Evolutionary conservation across 1,140 invertebrate species (phyloP).

Genomic region (Trichomalopsis sarcophagae): DNA sequence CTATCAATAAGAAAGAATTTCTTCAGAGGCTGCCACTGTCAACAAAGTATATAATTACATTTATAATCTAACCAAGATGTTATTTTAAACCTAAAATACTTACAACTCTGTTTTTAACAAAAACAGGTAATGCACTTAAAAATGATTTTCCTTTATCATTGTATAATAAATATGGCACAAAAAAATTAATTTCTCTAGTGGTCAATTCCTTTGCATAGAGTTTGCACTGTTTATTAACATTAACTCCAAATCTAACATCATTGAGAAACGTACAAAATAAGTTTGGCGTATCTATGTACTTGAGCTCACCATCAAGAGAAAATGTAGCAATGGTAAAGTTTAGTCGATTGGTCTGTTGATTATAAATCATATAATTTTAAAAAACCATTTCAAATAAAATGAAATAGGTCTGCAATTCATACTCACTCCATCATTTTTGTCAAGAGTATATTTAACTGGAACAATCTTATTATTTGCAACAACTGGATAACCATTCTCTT

Average conservation of each 20-base stretch:
- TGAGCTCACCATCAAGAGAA: constrained; percentile 66
- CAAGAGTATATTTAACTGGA: constrained; percentile 75
- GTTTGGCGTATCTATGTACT: constrained; percentile 70
- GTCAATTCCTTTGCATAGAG: constrained; percentile 76
- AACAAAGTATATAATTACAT: constrained; percentile 47
- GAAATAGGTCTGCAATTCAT: constrained; percentile 23
- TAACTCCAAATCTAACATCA: constrained; percentile 76
- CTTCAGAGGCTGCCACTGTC: constrained; percentile 79
- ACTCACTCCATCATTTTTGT: constrained; percentile 68
- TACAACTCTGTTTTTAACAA: constrained; percentile 65
- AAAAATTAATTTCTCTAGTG: constrained; percentile 75
- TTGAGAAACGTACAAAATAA: constrained; percentile 73
- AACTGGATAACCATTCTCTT: constrained; percentile 70
- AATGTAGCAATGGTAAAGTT: constrained; percentile 72
- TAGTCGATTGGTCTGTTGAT: constrained; percentile 70
- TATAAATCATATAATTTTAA: constrained; percentile 43
- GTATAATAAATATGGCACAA: constrained; percentile 77
- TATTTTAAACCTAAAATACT: constrained; percentile 37
- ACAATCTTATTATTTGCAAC: constrained; percentile 75
- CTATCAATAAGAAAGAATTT: constrained; percentile 83
- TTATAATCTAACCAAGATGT: constrained; percentile 22
- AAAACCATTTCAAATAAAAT: constrained; percentile 3
- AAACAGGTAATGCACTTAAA: constrained; percentile 79
- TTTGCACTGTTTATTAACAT: constrained; percentile 74
- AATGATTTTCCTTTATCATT: constrained; percentile 69